Evolutionary conservation across 2,797 vertebrate species (phyloP).

Genomic region (Gallinago stenura): DNA sequence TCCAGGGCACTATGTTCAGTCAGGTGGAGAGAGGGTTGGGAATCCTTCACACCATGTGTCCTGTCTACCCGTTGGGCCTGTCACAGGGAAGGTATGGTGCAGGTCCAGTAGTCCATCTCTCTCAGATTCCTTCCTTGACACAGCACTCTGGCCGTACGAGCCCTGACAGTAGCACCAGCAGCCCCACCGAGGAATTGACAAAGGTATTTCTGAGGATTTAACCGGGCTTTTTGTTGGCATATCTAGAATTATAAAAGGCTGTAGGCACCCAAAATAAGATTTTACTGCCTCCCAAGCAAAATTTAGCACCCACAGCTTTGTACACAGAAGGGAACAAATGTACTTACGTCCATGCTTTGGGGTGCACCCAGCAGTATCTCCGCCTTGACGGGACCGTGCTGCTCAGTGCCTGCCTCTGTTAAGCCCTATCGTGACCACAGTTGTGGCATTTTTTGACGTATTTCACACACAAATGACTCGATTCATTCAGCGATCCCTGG

Average conservation of each 20-base stretch:
- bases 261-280: not conserved
- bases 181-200: not conserved
- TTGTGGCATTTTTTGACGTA: not conserved
- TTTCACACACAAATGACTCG: not conserved
- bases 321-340: not conserved
- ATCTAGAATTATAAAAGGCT: not conserved
- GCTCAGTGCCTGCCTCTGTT: not conserved
- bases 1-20: not conserved
- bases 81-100: not conserved
- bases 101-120: not conserved
- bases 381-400: not conserved
- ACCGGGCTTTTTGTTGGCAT: not conserved
- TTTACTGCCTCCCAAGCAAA: not conserved
- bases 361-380: not conserved
- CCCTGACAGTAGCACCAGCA: not conserved
- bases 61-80: not conserved
- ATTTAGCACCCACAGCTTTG: not conserved
- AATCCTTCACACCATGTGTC: not conserved
- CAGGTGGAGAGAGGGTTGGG: not conserved
- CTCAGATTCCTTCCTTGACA: not conserved
- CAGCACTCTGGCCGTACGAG: not conserved
- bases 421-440: not conserved
- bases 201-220: not conserved
- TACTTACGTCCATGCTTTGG: not conserved
- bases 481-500: conserved; percentile 13